A percentile compares a stretch with the other conserved stretches of the same genome.
phyloP scores from a whole-genome alignment of 2,888 invertebrate genomes.

The Cyrtodaria siliqua region DNA sequence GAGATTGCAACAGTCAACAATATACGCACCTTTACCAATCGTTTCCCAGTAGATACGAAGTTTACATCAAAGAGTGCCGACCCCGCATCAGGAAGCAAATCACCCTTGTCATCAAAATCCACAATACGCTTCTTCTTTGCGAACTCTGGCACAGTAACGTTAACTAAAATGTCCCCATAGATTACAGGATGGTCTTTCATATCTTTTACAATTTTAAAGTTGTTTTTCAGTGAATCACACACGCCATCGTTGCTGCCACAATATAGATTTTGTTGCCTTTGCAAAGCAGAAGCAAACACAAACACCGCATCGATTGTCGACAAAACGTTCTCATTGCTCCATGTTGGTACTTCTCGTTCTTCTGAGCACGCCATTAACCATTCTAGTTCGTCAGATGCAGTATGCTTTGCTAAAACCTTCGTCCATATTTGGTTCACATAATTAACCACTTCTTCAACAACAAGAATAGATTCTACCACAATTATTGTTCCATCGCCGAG shows the following conservation, averaged over 20 bases:
- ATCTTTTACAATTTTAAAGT: constrained; percentile 36
- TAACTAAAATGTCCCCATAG: constrained; percentile 53
- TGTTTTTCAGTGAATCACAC: constrained; percentile 41
- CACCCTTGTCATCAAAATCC: constrained; percentile 63
- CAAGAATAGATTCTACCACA: constrained; percentile 50
- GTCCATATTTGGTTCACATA: constrained; percentile 52
- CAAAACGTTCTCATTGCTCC: constrained; percentile 58
- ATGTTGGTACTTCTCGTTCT: constrained; percentile 19
- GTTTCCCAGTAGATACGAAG: too few species aligned
- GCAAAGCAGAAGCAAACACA: constrained; percentile 70
- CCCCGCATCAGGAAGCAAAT: constrained; percentile 25
- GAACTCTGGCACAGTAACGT: constrained; percentile 64
- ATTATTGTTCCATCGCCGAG: constrained; percentile 65
- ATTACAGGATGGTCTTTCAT: constrained; percentile 57
- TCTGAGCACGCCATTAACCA: constrained; percentile 43
- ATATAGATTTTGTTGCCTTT: constrained; percentile 37
- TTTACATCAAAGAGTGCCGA: too few species aligned
- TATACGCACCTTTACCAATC: too few species aligned
- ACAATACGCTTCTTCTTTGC: constrained; percentile 38
- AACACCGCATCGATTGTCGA: constrained; percentile 74
- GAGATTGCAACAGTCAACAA: too few species aligned
- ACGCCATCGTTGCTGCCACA: constrained; percentile 26
- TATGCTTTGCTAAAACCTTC: constrained; percentile 4
- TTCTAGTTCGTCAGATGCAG: constrained; percentile 43
- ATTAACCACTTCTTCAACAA: constrained; percentile 43